phyloP scores from a whole-genome alignment of 2,888 invertebrate species.

The Drosophila nr. perissopoda region DNA sequence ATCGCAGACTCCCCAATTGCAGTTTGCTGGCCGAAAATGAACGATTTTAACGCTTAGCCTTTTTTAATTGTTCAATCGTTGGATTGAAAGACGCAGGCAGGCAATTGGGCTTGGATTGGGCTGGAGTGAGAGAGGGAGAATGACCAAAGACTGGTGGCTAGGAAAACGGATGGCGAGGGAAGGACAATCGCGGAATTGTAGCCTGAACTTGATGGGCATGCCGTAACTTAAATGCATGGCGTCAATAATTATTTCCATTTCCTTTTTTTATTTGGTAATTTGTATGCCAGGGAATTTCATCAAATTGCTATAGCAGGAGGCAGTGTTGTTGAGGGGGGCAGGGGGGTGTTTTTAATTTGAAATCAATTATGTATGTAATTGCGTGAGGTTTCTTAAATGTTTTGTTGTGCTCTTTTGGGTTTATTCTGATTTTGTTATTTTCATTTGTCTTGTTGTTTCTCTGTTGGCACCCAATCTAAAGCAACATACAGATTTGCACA shows the following conservation, averaged over 20 bases:
- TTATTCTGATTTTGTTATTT: conserved; percentile 1
- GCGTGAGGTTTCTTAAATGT: conserved; percentile 19
- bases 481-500: background rate
- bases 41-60: conserved; percentile 79
- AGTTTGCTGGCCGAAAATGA: conserved; percentile 68
- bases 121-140: background rate
- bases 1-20: conserved; percentile 54
- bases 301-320: conserved; percentile 22
- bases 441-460: conserved; percentile 3
- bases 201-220: conserved; percentile 58
- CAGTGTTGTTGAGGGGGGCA: background rate
- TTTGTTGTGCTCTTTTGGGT: background rate
- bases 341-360: conserved; percentile 64
- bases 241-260: conserved; percentile 60
- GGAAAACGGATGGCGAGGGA: background rate
- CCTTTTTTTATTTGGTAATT: conserved; percentile 17
- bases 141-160: background rate
- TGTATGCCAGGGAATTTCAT: conserved; percentile 28
- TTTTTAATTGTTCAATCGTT: conserved; percentile 73
- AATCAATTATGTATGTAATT: conserved; percentile 74
- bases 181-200: background rate
- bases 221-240: conserved; percentile 59
- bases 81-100: conserved; percentile 7
- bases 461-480: conserved; percentile 3
- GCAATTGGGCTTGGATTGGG: background rate